Conservation (phyloP, 1,140 invertebrate species). For the Lordiphosa clarofinis region DNA sequence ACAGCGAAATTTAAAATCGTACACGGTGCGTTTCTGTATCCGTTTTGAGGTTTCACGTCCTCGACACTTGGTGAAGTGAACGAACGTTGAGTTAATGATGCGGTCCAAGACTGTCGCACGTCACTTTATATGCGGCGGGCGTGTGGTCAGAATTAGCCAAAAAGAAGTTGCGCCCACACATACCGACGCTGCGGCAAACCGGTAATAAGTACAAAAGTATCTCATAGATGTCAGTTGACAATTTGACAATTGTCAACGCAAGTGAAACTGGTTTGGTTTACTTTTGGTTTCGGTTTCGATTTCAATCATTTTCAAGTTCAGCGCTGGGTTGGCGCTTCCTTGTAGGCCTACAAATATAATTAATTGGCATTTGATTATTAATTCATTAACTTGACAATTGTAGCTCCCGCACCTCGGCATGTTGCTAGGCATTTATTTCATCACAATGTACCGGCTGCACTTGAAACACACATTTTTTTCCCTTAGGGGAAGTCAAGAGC, state of each 20-base stretch:
- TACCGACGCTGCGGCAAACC: conserved; percentile 42
- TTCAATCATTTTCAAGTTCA: conserved; percentile 58
- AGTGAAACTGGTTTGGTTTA: conserved; percentile 55
- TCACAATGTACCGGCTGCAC: conserved; percentile 37
- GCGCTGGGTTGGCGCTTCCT: conserved; percentile 47
- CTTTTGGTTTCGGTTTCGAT: conserved; percentile 27
- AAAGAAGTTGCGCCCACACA: conserved; percentile 51
- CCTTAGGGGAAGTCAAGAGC: too few species aligned
- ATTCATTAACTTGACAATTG: conserved; percentile 65
- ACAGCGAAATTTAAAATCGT: conserved; percentile 7
- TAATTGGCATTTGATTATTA: conserved; percentile 43
- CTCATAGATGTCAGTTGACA: conserved; percentile 48
- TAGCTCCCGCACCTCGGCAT: conserved; percentile 23
- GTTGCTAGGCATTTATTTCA: conserved; percentile 27
- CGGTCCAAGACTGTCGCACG: conserved; percentile 32
- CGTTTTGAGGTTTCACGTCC: conserved; percentile 25
- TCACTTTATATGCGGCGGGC: conserved; percentile 59
- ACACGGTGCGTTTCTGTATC: conserved; percentile 28
- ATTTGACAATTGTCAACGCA: conserved; percentile 57
- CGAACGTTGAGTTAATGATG: conserved; percentile 60
- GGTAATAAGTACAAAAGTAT: conserved; percentile 62
- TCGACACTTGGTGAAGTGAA: conserved; percentile 38
- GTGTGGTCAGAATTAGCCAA: conserved; percentile 50
- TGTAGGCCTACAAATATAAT: conserved; percentile 54
- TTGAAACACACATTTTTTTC: conserved; percentile 25